Conservation (phyloP, 2,113 vertebrate genomes). For the Genyomyrus donnyi region DNA sequence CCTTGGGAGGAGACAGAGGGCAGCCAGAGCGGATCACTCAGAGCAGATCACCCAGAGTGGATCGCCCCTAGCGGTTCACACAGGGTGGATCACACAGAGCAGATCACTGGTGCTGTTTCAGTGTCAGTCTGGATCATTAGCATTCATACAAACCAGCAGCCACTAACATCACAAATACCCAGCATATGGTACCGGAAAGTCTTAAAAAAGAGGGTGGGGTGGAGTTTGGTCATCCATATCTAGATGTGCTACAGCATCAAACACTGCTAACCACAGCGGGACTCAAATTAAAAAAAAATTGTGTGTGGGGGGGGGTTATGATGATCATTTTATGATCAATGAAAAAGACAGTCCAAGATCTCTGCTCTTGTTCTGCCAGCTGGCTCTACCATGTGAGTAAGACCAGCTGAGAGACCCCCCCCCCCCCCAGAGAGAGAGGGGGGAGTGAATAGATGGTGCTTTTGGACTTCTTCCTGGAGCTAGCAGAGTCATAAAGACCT, state of each 20-base stretch:
- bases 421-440: neutral
- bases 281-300: neutral
- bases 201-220: neutral
- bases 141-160: neutral
- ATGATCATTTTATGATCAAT: neutral
- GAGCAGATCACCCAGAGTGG: neutral
- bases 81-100: neutral
- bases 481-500: slow-evolving; percentile 15
- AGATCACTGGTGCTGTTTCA: neutral
- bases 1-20: neutral
- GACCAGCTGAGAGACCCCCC: neutral
- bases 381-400: neutral
- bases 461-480: neutral
- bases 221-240: neutral
- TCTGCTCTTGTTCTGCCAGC: neutral
- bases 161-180: neutral
- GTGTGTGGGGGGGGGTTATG: neutral
- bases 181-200: neutral
- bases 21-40: neutral
- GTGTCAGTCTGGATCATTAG: neutral
- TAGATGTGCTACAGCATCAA: neutral
- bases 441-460: neutral
- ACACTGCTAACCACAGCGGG: neutral
- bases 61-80: neutral
- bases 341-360: neutral